phyloP scores from a whole-genome alignment of 2,797 vertebrate genomes.

The Tokudaia tokunoshimensis region DNA sequence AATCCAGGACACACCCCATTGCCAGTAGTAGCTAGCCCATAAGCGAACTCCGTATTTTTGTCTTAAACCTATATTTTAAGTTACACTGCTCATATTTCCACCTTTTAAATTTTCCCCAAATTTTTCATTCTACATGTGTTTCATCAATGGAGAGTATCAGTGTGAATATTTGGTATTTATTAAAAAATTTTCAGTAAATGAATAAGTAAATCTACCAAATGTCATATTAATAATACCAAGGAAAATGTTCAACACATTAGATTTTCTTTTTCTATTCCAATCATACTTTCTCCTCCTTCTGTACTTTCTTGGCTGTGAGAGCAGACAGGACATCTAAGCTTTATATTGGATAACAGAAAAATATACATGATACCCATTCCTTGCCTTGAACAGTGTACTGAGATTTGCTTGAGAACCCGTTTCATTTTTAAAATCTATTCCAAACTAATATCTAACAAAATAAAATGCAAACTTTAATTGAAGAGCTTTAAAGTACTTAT shows the following conservation, averaged over 20 bases:
- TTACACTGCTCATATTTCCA: not conserved
- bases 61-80: not conserved
- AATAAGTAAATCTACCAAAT: not conserved
- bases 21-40: too few species aligned
- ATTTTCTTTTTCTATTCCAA: not conserved
- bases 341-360: not conserved
- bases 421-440: conserved; percentile 20
- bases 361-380: not conserved
- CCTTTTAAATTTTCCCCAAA: not conserved
- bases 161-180: not conserved
- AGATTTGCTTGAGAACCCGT: not conserved
- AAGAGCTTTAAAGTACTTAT: conserved; percentile 58
- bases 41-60: not conserved
- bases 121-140: not conserved
- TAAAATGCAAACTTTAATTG: conserved; percentile 50
- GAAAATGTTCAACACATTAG: not conserved
- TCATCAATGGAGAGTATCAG: not conserved
- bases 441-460: conserved; percentile 46
- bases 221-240: not conserved
- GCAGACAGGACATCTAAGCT: not conserved
- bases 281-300: not conserved
- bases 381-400: conserved; percentile 33
- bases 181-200: not conserved
- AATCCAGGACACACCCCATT: not conserved
- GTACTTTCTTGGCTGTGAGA: conserved; percentile 48